Evolutionary conservation across 64 coral and sea anemone species (phyloP), one percentile per base, ranked within the genome.

Genomic region (Acropora tenuis): DNA sequence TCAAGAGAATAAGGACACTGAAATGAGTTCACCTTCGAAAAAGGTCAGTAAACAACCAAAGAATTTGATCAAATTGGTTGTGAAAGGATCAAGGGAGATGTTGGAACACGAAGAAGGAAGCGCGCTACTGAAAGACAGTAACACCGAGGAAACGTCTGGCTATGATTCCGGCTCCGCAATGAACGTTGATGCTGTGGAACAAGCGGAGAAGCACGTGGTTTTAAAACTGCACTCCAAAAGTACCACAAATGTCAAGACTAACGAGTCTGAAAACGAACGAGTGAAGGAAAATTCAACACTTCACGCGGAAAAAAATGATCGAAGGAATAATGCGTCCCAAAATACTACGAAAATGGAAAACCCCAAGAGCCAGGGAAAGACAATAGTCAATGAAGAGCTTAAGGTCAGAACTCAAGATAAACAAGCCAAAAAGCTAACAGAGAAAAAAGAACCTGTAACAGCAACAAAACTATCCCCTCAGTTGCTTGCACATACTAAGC

Each of bases 21-120:
- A 15, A 20, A 1, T 71, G 45, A 20, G 46, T 12, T 18, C 16
- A 43, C 20, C 7, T 41, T 76, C 43, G 11, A 46, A 45, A 41
- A 9, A 7, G 1, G 16, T 8, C 1, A 13, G 7, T 19, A 18
- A 16, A 18, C 41, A 47, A 6, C 60, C 61, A 3, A 71, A 45
- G 8, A 85, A 85, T 46, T 48, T 85, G 82, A 85, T 48, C 3
- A 72, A 85, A 85, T 20, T 40, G 61, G 17, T 85, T 10, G 16
- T 71, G 1, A 47, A 85, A 18, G 82, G 66, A 69, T 49, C 82
- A 4, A 50, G 40, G n/a, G 6, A 85, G 30, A 30, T 30, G 7
- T 15, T n/a, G 0, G 63, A 85, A 48, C 45, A 71, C 10, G 61
- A 71, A 18, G 42, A 69, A 84, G 68, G 8, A 20, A 20, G 18